These are phyloP conservation scores for Tortrix viridana DNA, from an alignment of 2,888 invertebrate genomes.

Conservation along the genomic window DNA sequence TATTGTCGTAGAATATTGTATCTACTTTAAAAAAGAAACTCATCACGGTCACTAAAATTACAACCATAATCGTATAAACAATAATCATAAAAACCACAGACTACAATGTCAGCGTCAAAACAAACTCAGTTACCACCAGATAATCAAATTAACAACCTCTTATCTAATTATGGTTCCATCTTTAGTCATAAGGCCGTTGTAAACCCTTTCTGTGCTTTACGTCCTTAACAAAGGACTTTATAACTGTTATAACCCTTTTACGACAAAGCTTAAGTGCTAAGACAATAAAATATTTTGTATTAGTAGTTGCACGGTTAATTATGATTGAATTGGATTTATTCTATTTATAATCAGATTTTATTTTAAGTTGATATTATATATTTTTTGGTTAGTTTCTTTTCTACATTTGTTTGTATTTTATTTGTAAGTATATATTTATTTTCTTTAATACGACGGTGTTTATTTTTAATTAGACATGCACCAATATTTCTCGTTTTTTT, in stretches of 20 bases:
- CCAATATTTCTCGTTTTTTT: too few species aligned
- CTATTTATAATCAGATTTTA: neutral
- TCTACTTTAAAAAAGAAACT: too few species aligned
- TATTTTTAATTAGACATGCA: too few species aligned
- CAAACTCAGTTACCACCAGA: conserved; percentile 15
- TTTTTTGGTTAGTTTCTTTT: neutral
- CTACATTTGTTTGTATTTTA: neutral
- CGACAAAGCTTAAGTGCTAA: conserved; percentile 51
- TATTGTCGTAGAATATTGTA: too few species aligned
- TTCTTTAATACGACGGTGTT: too few species aligned
- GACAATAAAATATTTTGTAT: conserved; percentile 44
- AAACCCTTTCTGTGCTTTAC: conserved; percentile 56
- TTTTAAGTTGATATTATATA: too few species aligned
- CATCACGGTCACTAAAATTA: too few species aligned
- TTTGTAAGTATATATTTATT: neutral
- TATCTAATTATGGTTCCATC: conserved; percentile 41
- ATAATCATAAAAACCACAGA: neutral
- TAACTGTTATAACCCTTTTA: conserved; percentile 51
- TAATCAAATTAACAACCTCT: conserved; percentile 20
- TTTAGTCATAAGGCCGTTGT: conserved; percentile 40
- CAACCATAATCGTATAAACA: neutral
- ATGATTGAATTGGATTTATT: conserved; percentile 13
- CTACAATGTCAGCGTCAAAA: neutral
- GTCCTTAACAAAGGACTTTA: conserved; percentile 53
- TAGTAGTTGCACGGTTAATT: conserved; percentile 24